Conservation (phyloP, 2,888 invertebrate genomes). For the Bruchidius siliquastri region DNA sequence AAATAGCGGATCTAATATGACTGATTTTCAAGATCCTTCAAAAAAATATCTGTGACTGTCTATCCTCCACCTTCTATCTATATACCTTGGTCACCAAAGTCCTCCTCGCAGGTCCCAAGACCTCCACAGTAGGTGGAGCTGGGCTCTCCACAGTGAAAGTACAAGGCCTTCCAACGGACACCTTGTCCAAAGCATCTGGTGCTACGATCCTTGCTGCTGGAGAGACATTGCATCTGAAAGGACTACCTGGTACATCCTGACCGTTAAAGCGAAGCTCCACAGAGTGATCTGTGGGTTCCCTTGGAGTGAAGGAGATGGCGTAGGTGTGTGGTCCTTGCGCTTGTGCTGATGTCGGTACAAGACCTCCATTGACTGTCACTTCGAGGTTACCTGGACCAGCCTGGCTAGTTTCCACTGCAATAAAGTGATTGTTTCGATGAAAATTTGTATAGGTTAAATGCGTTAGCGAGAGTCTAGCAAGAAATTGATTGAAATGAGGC, state of each 20-base stretch:
- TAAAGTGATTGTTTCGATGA: neutral
- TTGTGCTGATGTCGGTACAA: conserved; percentile 94
- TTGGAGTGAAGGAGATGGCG: conserved; percentile 94
- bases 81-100: conserved; percentile 63
- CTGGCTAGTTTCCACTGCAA: conserved; percentile 89
- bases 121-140: conserved; percentile 74
- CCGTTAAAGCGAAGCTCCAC: conserved; percentile 95
- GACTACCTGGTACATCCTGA: conserved; percentile 89
- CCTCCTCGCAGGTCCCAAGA: conserved; percentile 69
- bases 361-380: conserved; percentile 96
- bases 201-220: conserved; percentile 82
- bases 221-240: conserved; percentile 73
- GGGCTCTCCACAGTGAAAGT: conserved; percentile 86
- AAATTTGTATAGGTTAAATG: too few relatives aligned
- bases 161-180: conserved; percentile 79
- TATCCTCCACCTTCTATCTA: neutral
- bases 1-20: too few relatives aligned
- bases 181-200: conserved; percentile 82
- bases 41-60: too few relatives aligned
- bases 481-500: too few relatives aligned
- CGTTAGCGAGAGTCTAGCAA: too few relatives aligned
- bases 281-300: conserved; percentile 84
- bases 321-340: conserved; percentile 95
- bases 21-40: too few relatives aligned
- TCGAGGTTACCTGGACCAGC: conserved; percentile 98